phyloP scores from a whole-genome alignment of 2,113 vertebrate species.

The Thinocorus orbignyianus region DNA sequence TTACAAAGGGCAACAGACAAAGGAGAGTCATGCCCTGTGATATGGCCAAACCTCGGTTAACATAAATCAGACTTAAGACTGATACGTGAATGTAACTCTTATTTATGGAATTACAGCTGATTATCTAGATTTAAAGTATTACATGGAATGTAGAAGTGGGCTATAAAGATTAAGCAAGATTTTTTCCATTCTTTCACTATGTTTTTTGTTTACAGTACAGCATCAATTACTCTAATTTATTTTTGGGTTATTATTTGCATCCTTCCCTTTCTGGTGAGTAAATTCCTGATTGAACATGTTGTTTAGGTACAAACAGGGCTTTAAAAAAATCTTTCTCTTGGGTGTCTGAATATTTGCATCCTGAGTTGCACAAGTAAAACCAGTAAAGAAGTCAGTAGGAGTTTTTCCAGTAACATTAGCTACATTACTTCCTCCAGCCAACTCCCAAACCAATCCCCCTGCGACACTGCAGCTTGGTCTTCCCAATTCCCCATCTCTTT shows the following conservation, averaged over 20 bases:
- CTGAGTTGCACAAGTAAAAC: neutral
- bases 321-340: neutral
- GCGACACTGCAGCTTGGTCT: neutral
- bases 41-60: neutral
- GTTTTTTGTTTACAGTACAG: neutral
- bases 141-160: neutral
- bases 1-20: neutral
- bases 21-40: neutral
- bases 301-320: neutral
- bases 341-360: neutral
- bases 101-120: neutral
- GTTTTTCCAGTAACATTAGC: neutral
- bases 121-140: neutral
- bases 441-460: neutral
- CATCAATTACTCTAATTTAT: neutral
- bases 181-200: neutral
- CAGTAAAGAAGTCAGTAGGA: neutral
- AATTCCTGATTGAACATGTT: neutral
- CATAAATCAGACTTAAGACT: neutral
- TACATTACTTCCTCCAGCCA: neutral
- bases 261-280: neutral
- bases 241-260: neutral
- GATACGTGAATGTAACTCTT: neutral
- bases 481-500: neutral
- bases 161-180: neutral